Conservation (phyloP, 37 sponge, comb jelly and placozoan species). For the Mnemiopsis leidyi region DNA sequence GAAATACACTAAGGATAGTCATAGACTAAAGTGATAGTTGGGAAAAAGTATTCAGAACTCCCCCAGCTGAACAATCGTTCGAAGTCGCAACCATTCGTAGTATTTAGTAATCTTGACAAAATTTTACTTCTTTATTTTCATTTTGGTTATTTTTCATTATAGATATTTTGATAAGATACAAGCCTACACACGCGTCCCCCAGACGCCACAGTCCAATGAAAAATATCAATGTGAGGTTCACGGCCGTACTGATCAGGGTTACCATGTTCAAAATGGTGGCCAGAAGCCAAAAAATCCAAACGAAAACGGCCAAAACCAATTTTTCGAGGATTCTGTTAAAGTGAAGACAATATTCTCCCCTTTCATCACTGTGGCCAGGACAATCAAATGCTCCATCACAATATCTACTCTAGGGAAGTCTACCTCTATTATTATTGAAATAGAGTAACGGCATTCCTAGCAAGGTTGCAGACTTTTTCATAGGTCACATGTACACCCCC, state of each 20-base stretch:
- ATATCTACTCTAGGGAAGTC: neutral
- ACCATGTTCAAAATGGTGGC: neutral
- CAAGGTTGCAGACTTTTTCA: neutral
- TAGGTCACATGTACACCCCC: neutral
- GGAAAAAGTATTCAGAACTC: neutral
- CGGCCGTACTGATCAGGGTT: neutral
- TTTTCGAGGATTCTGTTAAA: neutral
- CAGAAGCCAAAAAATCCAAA: neutral
- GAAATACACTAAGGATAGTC: neutral
- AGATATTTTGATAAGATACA: neutral
- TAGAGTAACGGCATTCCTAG: neutral
- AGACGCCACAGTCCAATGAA: neutral
- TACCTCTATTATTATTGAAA: too few relatives aligned
- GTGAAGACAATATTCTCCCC: neutral
- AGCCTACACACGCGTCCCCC: slow-evolving; percentile 2
- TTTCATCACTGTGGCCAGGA: neutral
- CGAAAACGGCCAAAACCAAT: neutral
- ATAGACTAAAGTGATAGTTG: neutral
- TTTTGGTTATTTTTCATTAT: neutral
- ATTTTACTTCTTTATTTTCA: neutral
- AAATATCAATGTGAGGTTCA: neutral
- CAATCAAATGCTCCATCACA: neutral
- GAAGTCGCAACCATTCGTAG: neutral
- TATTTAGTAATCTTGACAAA: neutral
- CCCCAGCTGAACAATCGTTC: neutral